Conservation (phyloP, 2,113 vertebrate species). For the Polypterus bichir region DNA sequence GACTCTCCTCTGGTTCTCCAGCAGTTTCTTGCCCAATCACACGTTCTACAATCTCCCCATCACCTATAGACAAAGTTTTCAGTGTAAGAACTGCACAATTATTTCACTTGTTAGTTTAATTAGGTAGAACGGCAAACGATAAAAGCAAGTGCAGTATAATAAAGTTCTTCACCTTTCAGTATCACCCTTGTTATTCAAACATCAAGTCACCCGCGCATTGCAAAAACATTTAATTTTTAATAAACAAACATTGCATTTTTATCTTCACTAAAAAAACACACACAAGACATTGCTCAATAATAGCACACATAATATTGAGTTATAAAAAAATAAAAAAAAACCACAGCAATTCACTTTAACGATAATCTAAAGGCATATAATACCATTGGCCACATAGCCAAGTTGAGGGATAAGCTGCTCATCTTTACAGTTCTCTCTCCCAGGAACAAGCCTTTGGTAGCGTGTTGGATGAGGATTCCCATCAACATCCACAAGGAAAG, state of each 20-base stretch:
- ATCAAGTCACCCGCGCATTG: too few species aligned
- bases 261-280: too few species aligned
- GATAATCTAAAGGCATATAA: background rate
- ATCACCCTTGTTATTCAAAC: too few species aligned
- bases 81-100: too few species aligned
- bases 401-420: constrained; percentile 92
- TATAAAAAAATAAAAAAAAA: too few species aligned
- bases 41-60: constrained; percentile 91
- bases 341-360: too few species aligned
- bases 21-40: constrained; percentile 86
- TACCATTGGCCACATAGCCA: constrained; percentile 93
- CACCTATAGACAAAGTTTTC: constrained; percentile 48
- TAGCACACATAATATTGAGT: too few species aligned
- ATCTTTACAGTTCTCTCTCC: constrained; percentile 90
- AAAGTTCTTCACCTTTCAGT: too few species aligned
- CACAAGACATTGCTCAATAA: too few species aligned
- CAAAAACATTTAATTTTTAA: too few species aligned
- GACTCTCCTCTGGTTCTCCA: constrained; percentile 69
- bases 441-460: constrained; percentile 87
- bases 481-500: constrained; percentile 91
- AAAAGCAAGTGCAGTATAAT: too few species aligned
- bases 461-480: constrained; percentile 87
- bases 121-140: background rate
- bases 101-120: background rate
- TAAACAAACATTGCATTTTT: too few species aligned